Evolutionary conservation across 2,888 invertebrate species (phyloP).

Genomic region (Hemithea aestivaria): DNA sequence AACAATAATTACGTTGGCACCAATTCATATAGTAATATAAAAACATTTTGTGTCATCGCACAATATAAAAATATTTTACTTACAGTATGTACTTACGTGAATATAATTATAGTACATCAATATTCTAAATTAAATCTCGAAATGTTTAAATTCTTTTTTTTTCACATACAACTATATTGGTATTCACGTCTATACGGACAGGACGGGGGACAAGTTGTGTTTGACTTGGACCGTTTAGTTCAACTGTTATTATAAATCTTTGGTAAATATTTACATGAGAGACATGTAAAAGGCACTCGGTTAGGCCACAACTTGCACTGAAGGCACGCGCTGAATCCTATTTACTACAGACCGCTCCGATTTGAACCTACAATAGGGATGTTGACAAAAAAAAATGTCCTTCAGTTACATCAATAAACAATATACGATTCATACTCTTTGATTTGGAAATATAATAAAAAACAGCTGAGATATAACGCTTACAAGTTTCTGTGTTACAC

Average conservation of each 20-base stretch:
- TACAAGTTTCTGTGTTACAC: too few species aligned
- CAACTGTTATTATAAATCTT: slow-evolving; percentile 36
- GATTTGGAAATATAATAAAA: too few species aligned
- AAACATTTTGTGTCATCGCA: slow-evolving; percentile 69
- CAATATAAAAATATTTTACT: slow-evolving; percentile 76
- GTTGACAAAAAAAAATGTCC: too few species aligned
- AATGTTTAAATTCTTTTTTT: slow-evolving; percentile 65
- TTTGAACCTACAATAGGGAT: too few species aligned
- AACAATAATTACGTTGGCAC: slow-evolving; percentile 78
- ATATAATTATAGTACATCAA: slow-evolving; percentile 58
- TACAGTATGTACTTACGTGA: slow-evolving; percentile 66
- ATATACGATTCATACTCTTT: too few species aligned
- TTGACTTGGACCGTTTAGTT: slow-evolving; percentile 16
- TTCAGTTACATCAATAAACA: too few species aligned
- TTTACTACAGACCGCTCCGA: slow-evolving; percentile 4
- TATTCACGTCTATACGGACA: slow-evolving; percentile 53
- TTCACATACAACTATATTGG: slow-evolving; percentile 54
- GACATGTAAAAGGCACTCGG: slow-evolving; percentile 24
- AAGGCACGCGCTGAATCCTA: slow-evolving; percentile 20
- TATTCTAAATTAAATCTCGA: slow-evolving; percentile 73
- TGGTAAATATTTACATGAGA: slow-evolving; percentile 34
- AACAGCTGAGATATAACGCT: too few species aligned
- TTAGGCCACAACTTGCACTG: slow-evolving; percentile 16
- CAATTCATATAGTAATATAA: slow-evolving; percentile 69
- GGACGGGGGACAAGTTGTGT: slow-evolving; percentile 38